Evolutionary conservation across 2,888 invertebrate genomes (phyloP), one percentile per base, ranked within the genome.

Genomic region (Ophioninae sp.): DNA sequence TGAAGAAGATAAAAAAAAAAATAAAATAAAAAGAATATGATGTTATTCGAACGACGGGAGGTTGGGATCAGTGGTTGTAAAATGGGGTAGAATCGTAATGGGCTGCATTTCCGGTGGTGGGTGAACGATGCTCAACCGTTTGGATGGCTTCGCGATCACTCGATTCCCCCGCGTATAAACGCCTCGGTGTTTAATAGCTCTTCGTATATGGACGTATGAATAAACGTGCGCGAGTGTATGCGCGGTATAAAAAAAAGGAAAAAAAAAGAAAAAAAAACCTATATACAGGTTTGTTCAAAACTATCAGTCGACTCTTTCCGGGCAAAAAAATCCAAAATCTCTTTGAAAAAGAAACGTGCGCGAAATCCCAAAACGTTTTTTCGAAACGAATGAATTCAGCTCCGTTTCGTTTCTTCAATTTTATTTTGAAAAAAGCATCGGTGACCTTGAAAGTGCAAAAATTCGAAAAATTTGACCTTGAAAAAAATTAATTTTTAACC

Each of bases 21-120:
- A 23, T n/a, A 22, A 9, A 9, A n/a, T 61, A 67, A 64, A 63
- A 74, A 30, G 2, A 30, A 30, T 2, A 30, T 30, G 30, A 30
- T 30, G 75, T 82, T 76, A 75, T 79, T 72, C 65, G 75, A 79
- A 75, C 63, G 63, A 74, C 58, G 65, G 59, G 78, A 79, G 64
- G 30, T 30, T 68, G 73, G 58, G 78, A 82, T 51, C 37, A 68
- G 68, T 69, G 82, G 69, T 65, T 69, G 69, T 63, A 79, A 78
- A 75, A 65, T 69, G 67, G 82, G 79, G 79, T 75, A 65, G 71
- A 30, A 75, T 67, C 65, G 71, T 65, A 69, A 65, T 80, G 71
- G 72, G 75, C 61, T 79, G 81, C 82, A 83, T 85, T 82, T 85
- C 85, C 85, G 85, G 80, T 67, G 63, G 67, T 78, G 82, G 78